Base-by-base conservation (phyloP, 2,888 invertebrate species). In the Oscheius sp. region DNA sequence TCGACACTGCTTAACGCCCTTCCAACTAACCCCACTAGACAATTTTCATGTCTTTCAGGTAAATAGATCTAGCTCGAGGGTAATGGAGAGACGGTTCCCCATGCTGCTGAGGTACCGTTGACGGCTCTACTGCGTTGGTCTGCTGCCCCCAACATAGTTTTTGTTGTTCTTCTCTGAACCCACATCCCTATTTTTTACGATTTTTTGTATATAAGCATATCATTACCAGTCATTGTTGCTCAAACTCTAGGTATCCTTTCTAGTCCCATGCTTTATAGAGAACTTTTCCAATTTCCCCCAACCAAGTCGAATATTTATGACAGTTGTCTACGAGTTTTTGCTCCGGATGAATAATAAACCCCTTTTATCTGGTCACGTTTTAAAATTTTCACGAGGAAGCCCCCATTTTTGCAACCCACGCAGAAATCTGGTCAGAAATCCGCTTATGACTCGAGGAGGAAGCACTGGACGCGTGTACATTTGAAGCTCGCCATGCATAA, bases 141-240 rank as follows among this genome's bases (percentile, higher is more conserved):
- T 63, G 63, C 63, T 63, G 63, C 63, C 7, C 63, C 42, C 42
- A 10, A 21, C 32, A 53, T 9, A 35, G 29, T 63, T 13, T 21
- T 13, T 42, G 42, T 32, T 47, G 42, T 32, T 47, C 63, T 21
- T 63, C 47, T 42, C 42, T 7, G 7, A 42, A 48, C 48, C 48
- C 47, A 29, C 5, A 29, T n/a, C 5, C 29, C 48, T 63, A 7
- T 37, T 63, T 47, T 53, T 53, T 53, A 53, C n/a, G 13, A 32
- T 11, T 58, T 68, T 68, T 68, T 68, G 68, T 68, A 68, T 68
- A 68, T 68, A 68, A 55, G 68, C 68, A 68, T 55, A 55, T 68
- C 68, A 55, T 68, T 68, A 53, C 53, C 55, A 68, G 59, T 42
- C 48, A 9, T 53, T 68, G 55, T 68, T 68, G 68, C 68, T 68